Evolutionary conservation across 2,797 vertebrate species (phyloP), one percentile per base, ranked within the genome.

Genomic region (Sebastes cheni): DNA sequence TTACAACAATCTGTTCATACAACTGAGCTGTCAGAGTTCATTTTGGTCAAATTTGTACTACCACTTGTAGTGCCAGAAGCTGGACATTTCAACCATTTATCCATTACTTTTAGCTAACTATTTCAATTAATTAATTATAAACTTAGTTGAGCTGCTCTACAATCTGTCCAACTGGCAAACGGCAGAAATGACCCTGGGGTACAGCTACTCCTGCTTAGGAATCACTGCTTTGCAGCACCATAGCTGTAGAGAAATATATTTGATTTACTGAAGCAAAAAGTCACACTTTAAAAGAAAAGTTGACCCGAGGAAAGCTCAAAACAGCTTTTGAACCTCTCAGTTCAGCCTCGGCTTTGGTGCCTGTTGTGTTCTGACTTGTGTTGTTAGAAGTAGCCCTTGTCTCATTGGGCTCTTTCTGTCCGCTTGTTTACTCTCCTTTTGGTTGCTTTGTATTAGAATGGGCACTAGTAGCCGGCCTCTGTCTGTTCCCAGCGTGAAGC

Each of bases 341-440:
- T 29, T 85, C 75, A 64, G 36, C 52, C 65, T 67, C 3, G 4
- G 36, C 72, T 83, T 55, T 61, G 54, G 75, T 60, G 56, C 74
- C 74, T 61, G 36, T 80, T 82, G 75, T 81, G 67, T 79, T 85
- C 46, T 62, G 58, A 87, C 69, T 27, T 61, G 55, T 61, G 23
- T 75, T 77, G 64, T 80, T 39, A 70, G 56, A 77, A 70, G 67
- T 56, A 77, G 20, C 65, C 74, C 52, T 71, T 72, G 58, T 72
- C 85, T 88, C 69, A 46, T 67, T 70, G 67, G 74, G 59, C 64
- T 46, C 76, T 78, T 84, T 72, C 79, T 82, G 73, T 82, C 76
- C 46, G 81, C 71, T 85, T 91, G 83, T 93, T 93, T 91, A 79
- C 77, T 69, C 68, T 77, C 66, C n/a, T 75, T 77, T 90, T 76